Conservation (phyloP, 2,888 invertebrate genomes). For the Acanthosepion esculentum region DNA sequence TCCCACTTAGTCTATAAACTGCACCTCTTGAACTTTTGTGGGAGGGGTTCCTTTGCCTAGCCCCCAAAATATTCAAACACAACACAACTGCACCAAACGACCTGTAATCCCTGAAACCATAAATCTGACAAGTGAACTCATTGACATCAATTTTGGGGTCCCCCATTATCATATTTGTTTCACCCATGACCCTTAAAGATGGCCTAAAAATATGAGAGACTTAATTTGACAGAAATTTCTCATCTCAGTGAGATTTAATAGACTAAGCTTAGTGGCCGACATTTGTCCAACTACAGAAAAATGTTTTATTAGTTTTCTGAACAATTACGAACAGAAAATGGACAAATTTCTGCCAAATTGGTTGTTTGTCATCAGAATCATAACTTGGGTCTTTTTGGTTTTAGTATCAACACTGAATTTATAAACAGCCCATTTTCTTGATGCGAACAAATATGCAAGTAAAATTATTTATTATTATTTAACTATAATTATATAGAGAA, state of each 20-base stretch:
- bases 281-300: neutral
- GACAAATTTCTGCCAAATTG: no score
- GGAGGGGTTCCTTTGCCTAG: slow-evolving; percentile 8
- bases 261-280: no score
- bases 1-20: neutral
- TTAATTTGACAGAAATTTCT: slow-evolving; percentile 5
- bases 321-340: neutral
- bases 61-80: neutral
- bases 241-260: neutral
- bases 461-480: no score
- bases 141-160: neutral
- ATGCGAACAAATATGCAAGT: no score
- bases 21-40: neutral
- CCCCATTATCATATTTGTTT: slow-evolving; percentile 18
- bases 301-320: neutral
- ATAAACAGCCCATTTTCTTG: no score
- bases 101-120: slow-evolving; percentile 25
- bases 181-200: neutral
- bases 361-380: no score
- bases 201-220: neutral
- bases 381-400: no score
- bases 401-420: no score
- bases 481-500: no score
- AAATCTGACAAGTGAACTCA: slow-evolving; percentile 1
- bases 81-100: neutral